Evolutionary conservation across 1,140 invertebrate genomes (phyloP).

Genomic region (Drosophila sulfurigaster): DNA sequence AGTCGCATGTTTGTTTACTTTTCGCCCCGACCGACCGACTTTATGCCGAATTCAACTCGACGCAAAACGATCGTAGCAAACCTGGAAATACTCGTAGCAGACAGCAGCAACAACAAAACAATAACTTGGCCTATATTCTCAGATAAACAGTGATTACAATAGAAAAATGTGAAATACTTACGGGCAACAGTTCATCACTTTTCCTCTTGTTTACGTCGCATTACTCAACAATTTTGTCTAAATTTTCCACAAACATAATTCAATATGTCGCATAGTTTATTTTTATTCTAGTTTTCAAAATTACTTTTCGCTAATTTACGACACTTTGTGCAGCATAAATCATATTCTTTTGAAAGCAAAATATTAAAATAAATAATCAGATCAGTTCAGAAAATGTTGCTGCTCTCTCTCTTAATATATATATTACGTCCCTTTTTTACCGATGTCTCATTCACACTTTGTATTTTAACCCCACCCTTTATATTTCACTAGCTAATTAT

Average conservation of each 20-base stretch:
- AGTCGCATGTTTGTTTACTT: constrained; percentile 76
- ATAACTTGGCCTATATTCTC: constrained; percentile 49
- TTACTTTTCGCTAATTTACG: not conserved
- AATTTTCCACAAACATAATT: constrained; percentile 15
- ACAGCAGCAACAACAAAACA: constrained; percentile 23
- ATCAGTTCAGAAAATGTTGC: not conserved
- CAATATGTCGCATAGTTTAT: not conserved
- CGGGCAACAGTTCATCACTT: constrained; percentile 4
- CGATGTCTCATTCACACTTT: not conserved
- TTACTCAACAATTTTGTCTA: not conserved
- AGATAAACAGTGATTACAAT: constrained; percentile 36
- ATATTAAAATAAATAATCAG: not conserved
- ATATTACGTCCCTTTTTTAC: not conserved
- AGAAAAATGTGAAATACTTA: constrained; percentile 11
- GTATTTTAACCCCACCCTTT: not conserved
- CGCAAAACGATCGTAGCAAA: constrained; percentile 39
- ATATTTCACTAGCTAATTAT: not conserved
- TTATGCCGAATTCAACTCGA: constrained; percentile 26
- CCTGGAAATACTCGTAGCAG: constrained; percentile 11
- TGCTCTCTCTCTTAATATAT: not conserved
- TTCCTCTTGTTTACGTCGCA: constrained; percentile 21
- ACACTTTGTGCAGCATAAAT: not conserved
- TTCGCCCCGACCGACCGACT: constrained; percentile 49
- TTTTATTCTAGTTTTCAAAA: not conserved
- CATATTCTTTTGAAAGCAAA: not conserved